Conservation (phyloP, 2,113 vertebrate genomes). For the Lophotis ruficrista region DNA sequence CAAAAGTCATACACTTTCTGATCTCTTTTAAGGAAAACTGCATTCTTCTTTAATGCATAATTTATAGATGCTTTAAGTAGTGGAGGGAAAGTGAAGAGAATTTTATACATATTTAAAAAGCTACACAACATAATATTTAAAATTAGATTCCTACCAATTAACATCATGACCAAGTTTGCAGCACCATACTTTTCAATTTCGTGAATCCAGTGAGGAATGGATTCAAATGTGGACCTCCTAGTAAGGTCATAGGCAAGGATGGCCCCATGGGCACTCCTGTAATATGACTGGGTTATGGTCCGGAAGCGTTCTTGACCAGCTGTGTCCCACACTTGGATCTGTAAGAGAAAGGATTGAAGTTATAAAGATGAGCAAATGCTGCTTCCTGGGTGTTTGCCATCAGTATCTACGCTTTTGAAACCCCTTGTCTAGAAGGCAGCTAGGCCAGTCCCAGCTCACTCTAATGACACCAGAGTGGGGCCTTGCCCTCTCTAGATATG, state of each 20-base stretch:
- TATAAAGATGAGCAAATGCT: background rate
- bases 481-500: background rate
- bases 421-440: background rate
- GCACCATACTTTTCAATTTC: slow-evolving; percentile 93
- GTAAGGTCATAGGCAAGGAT: slow-evolving; percentile 97
- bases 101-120: background rate
- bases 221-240: slow-evolving; percentile 85
- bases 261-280: slow-evolving; percentile 93
- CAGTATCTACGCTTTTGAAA: background rate
- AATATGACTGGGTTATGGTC: slow-evolving; percentile 99
- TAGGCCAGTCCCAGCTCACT: background rate
- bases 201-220: slow-evolving; percentile 89
- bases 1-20: background rate
- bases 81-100: background rate
- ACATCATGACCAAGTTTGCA: slow-evolving; percentile 85
- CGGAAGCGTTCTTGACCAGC: slow-evolving; percentile 96
- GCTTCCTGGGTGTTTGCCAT: background rate
- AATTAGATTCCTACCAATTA: slow-evolving; percentile 85
- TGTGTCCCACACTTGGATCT: slow-evolving; percentile 99
- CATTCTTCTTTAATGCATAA: background rate
- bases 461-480: fast-evolving
- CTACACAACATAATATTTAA: background rate
- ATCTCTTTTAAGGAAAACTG: background rate
- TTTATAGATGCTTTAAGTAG: background rate
- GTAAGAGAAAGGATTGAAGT: background rate